A percentile compares a stretch with the other conserved stretches of the same genome.
phyloP scores from a whole-genome alignment of 2,888 invertebrate genomes.

The Cremastinae sp. region DNA sequence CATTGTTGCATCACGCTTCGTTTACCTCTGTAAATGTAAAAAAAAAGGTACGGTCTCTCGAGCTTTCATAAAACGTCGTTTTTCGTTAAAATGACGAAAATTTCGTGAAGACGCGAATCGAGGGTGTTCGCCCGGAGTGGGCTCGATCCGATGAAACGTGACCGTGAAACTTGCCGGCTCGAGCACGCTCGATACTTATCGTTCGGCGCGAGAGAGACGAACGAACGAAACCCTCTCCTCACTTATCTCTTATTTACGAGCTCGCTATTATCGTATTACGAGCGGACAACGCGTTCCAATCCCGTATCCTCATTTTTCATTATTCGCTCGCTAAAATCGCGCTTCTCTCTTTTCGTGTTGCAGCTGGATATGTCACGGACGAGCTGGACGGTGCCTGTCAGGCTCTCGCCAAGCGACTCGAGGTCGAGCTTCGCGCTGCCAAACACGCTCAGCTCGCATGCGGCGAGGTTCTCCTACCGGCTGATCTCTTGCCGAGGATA shows the following conservation, averaged over 20 bases:
- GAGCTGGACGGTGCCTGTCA: slow-evolving; percentile 83
- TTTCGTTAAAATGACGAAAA: no score
- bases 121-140: neutral
- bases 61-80: neutral
- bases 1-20: slow-evolving; percentile 45
- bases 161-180: slow-evolving; percentile 41
- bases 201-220: neutral
- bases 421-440: slow-evolving; percentile 89
- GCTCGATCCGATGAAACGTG: slow-evolving; percentile 15
- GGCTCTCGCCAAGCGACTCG: slow-evolving; percentile 88
- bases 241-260: slow-evolving; percentile 13
- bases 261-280: neutral
- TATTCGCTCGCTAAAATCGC: slow-evolving; percentile 24
- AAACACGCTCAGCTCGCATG: slow-evolving; percentile 90
- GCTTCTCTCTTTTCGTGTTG: slow-evolving; percentile 67
- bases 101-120: neutral
- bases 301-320: slow-evolving; percentile 1
- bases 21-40: neutral
- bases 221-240: neutral
- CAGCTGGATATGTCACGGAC: slow-evolving; percentile 79
- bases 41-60: neutral
- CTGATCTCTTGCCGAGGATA: slow-evolving; percentile 89
- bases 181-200: slow-evolving; percentile 30
- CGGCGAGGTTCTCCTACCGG: slow-evolving; percentile 92
- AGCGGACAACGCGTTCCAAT: neutral